Conservation (phyloP, 2,797 vertebrate genomes). For the Notamacropus eugenii region DNA sequence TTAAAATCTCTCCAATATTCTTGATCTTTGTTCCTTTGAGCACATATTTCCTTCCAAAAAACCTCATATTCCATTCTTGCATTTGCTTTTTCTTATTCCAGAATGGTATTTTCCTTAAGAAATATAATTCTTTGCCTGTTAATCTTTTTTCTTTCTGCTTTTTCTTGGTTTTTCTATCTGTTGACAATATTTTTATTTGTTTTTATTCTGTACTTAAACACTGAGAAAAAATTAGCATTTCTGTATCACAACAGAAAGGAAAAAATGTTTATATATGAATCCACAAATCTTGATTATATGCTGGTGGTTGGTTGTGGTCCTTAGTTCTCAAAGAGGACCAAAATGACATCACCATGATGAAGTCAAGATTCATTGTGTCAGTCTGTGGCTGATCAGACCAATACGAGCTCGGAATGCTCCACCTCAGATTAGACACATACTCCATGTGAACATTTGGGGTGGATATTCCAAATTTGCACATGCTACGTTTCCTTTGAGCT, state of each 20-base stretch:
- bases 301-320: too few relatives aligned
- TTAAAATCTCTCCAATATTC: slow-evolving; percentile 24
- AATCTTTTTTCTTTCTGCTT: neutral
- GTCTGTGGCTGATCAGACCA: too few relatives aligned
- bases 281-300: neutral
- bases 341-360: too few relatives aligned
- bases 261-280: neutral
- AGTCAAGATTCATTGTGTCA: too few relatives aligned
- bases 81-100: slow-evolving; percentile 49
- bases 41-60: slow-evolving; percentile 13
- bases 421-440: too few relatives aligned
- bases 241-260: neutral
- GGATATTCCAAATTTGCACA: too few relatives aligned
- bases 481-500: too few relatives aligned
- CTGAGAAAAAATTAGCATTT: neutral
- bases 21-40: slow-evolving; percentile 29
- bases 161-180: neutral
- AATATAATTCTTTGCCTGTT: neutral
- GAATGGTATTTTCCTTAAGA: neutral
- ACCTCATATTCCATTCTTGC: neutral
- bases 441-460: too few relatives aligned
- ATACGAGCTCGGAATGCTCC: too few relatives aligned
- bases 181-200: neutral
- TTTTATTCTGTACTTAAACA: too few relatives aligned
- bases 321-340: too few relatives aligned